Conservation (phyloP, 1,140 invertebrate species). For the Euura lappo region DNA sequence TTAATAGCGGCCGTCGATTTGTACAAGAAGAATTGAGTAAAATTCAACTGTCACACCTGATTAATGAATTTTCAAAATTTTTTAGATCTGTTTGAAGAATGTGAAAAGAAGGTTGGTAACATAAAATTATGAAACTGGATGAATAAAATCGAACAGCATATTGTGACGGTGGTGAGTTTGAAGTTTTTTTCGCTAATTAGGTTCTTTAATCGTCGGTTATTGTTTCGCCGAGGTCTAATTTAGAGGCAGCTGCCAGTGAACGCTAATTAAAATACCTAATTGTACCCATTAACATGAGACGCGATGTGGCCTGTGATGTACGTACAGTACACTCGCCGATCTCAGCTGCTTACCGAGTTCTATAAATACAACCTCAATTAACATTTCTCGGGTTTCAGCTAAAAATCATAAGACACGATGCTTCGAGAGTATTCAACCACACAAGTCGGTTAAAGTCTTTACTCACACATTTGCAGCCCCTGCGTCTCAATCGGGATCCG, state of each 20-base stretch:
- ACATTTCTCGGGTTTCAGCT: constrained; percentile 39
- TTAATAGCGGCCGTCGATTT: too few relatives aligned
- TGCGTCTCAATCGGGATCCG: not conserved
- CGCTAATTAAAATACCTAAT: constrained; percentile 62
- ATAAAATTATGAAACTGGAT: too few relatives aligned
- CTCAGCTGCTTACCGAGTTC: constrained; percentile 30
- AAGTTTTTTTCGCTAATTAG: constrained; percentile 47
- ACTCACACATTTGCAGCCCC: not conserved
- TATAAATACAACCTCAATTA: constrained; percentile 44
- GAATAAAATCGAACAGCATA: too few relatives aligned
- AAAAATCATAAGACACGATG: not conserved
- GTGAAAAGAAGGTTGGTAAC: too few relatives aligned
- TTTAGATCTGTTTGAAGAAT: too few relatives aligned
- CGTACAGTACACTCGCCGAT: constrained; percentile 42
- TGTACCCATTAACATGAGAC: constrained; percentile 59
- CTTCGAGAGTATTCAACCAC: not conserved
- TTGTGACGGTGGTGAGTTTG: too few relatives aligned
- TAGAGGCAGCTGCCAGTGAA: constrained; percentile 51
- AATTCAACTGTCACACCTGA: too few relatives aligned
- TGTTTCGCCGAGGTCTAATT: constrained; percentile 56
- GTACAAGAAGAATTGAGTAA: too few relatives aligned
- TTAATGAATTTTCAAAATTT: too few relatives aligned
- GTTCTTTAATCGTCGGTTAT: constrained; percentile 59
- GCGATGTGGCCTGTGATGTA: constrained; percentile 47
- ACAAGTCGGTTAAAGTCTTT: not conserved